Conservation (phyloP, 2,888 invertebrate genomes). For the Abrostola triplasia region DNA sequence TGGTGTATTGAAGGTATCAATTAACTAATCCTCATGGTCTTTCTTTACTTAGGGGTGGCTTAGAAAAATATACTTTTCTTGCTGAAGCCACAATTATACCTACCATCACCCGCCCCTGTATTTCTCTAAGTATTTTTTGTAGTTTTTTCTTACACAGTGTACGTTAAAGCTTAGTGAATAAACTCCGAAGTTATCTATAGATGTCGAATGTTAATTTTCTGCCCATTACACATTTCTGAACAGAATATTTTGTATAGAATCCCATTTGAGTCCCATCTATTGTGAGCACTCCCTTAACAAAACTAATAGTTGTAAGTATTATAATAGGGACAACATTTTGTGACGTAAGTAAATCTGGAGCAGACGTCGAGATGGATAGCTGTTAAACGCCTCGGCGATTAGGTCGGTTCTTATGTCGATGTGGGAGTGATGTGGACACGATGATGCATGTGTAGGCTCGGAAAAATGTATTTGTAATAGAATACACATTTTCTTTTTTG, state of each 20-base stretch:
- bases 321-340: conserved; percentile 38
- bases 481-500: neutral
- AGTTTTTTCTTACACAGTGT: too few relatives aligned
- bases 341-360: conserved; percentile 28
- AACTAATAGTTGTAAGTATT: conserved; percentile 34
- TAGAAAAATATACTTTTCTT: too few relatives aligned
- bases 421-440: conserved; percentile 9
- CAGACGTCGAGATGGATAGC: conserved; percentile 29
- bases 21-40: too few relatives aligned
- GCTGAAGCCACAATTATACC: too few relatives aligned
- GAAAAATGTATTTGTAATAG: neutral
- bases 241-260: conserved; percentile 31
- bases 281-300: conserved; percentile 25
- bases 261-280: conserved; percentile 30
- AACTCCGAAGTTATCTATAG: neutral
- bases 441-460: conserved; percentile 4
- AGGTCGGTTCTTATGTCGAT: conserved; percentile 27
- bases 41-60: too few relatives aligned
- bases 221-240: conserved; percentile 27
- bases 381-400: conserved; percentile 38
- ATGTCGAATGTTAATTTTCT: conserved; percentile 26
- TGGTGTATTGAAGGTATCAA: too few relatives aligned
- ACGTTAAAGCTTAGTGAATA: too few relatives aligned
- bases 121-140: too few relatives aligned
- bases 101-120: too few relatives aligned